A percentile compares a stretch with the other conserved stretches of the same genome.
phyloP scores from a whole-genome alignment of 2,797 vertebrate species.

The Aulostomus chinensis region DNA sequence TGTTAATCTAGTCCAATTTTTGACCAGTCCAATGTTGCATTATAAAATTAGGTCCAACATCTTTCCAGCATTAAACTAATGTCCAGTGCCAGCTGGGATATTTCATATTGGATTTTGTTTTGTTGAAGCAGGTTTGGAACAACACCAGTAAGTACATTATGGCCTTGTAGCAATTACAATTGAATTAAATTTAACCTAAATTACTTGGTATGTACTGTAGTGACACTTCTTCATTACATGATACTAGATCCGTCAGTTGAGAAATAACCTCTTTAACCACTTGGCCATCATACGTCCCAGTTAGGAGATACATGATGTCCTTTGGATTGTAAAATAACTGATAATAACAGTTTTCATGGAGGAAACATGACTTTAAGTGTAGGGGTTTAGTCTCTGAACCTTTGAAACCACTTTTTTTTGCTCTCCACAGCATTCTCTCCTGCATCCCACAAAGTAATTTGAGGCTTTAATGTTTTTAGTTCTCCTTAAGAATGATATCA shows the following conservation, averaged over 20 bases:
- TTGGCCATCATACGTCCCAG: slow-evolving; percentile 2
- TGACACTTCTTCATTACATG: background rate
- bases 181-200: background rate
- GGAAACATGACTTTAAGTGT: slow-evolving; percentile 22
- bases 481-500: slow-evolving; percentile 36
- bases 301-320: slow-evolving; percentile 6
- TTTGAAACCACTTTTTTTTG: slow-evolving; percentile 31
- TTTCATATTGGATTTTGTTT: too few species aligned
- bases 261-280: slow-evolving; percentile 15
- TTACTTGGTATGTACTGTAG: too few species aligned
- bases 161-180: background rate
- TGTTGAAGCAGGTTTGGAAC: too few species aligned
- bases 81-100: too few species aligned
- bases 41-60: too few species aligned
- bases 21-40: too few species aligned
- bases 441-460: slow-evolving; percentile 27
- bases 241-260: background rate
- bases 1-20: too few species aligned
- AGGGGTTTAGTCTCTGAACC: slow-evolving; percentile 39
- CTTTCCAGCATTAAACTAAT: too few species aligned
- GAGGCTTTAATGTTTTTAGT: slow-evolving; percentile 35
- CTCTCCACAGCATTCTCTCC: slow-evolving; percentile 12
- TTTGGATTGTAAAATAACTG: slow-evolving; percentile 19
- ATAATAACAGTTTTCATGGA: slow-evolving; percentile 35
- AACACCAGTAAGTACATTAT: too few species aligned